Evolutionary conservation across 2,113 vertebrate species (phyloP).

Genomic region (Australoheros scitulus): DNA sequence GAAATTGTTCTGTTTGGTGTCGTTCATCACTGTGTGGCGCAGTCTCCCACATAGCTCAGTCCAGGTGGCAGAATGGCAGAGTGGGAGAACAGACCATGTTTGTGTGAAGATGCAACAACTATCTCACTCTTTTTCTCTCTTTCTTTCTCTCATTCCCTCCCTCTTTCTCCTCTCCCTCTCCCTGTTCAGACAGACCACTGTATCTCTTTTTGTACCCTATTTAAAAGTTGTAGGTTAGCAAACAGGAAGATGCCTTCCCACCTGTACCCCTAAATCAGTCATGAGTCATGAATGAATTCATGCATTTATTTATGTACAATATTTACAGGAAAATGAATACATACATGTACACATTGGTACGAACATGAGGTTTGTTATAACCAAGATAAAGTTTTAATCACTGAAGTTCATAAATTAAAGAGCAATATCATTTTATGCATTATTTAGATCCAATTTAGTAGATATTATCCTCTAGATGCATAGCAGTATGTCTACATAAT

Average conservation of each 20-base stretch:
- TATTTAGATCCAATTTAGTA: constrained; percentile 2
- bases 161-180: constrained; percentile 19
- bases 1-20: constrained; percentile 71
- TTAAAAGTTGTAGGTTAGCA: constrained; percentile 76
- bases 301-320: constrained; percentile 40
- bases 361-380: neutral
- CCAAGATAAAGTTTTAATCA: neutral
- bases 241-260: constrained; percentile 70
- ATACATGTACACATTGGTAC: neutral
- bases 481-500: neutral
- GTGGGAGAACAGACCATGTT: constrained; percentile 78
- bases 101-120: constrained; percentile 78
- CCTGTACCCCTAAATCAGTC: constrained; percentile 71
- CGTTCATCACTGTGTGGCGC: constrained; percentile 65
- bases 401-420: neutral
- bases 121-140: constrained; percentile 56
- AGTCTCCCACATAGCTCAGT: constrained; percentile 72
- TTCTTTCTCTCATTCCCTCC: constrained; percentile 37
- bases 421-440: neutral
- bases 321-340: constrained; percentile 4
- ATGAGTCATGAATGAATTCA: constrained; percentile 68
- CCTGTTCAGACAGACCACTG: constrained; percentile 63
- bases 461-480: neutral
- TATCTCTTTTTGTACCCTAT: constrained; percentile 72
- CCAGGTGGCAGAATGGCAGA: constrained; percentile 80